phyloP scores from a whole-genome alignment of 2,888 invertebrate species.

The Tipula lateralis region DNA sequence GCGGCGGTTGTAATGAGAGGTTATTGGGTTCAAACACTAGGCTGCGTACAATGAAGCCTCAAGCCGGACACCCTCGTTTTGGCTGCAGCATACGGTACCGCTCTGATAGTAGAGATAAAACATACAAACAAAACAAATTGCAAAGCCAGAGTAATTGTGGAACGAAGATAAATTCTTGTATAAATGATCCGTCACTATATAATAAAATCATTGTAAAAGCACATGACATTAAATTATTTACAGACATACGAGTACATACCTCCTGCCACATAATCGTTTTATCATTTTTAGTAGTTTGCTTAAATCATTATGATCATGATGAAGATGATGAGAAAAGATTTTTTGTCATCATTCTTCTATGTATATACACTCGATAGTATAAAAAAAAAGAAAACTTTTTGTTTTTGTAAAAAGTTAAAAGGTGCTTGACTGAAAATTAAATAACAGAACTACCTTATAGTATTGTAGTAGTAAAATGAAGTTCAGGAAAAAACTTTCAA shows the following conservation, averaged over 20 bases:
- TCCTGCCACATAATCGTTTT: background rate
- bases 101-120: too few species aligned
- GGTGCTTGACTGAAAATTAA: background rate
- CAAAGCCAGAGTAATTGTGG: too few species aligned
- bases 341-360: background rate
- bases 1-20: too few species aligned
- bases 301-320: conserved; percentile 1
- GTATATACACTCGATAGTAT: background rate
- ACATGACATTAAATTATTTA: background rate
- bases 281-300: background rate
- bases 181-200: too few species aligned
- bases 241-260: background rate
- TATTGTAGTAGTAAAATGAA: background rate
- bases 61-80: too few species aligned
- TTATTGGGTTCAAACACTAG: too few species aligned
- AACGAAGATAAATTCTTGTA: too few species aligned
- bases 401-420: background rate
- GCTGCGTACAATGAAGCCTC: too few species aligned
- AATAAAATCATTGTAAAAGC: too few species aligned
- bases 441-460: background rate
- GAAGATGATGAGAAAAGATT: background rate
- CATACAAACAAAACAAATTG: too few species aligned
- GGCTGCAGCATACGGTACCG: too few species aligned
- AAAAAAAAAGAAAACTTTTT: background rate
- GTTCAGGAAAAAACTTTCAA: background rate